Base-by-base conservation (phyloP, 2,113 vertebrate species). In the Saccopteryx leptura region DNA sequence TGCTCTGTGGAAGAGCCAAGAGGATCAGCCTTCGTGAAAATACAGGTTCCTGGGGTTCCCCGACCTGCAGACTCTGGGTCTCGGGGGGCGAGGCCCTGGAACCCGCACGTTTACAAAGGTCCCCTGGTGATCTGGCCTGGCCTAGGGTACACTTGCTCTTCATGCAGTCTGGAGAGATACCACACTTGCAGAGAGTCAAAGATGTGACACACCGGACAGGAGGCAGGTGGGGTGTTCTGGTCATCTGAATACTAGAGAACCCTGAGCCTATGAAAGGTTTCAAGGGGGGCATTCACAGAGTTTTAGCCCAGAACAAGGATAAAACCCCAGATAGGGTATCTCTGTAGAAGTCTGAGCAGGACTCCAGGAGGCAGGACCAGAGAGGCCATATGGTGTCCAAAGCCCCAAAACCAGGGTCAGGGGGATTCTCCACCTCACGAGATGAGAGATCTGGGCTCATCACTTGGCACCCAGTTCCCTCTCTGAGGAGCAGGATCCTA, bases 351-450 rank as follows among this genome's bases (percentile, higher is more conserved):
- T 69, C 71, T 28, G 26, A 90, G 52, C 26, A 18, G 18, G 12
- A 26, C 24, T 28, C n/a, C 21, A 33, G 63, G 48, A 50, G 11
- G 6, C 69, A 13, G 71, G 23, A 54, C 24, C 26, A 33, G 85
- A 10, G 28, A 71, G 17, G 65, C 46, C 66, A 39, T 28, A 1
- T 1, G 18, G 14, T 2, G 10, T 13, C 33, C 24, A 28, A n/a
- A 23, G 21, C 28, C 28, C 71, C n/a, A 3, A 11, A n/a, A 33
- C 0, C 7, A 9, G 11, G 9, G 2, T 11, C 24, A 0, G 31
- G 79, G 56, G 39, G 63, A 50, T 50, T 28, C 50, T 18, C 5
- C 24, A 50, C 80, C 58, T 68, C 33, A 5, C 1, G 1, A 31
- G 39, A 81, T 33, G 84, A 39, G 28, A 26, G 24, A 10, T 33